Conservation (phyloP, 2,797 vertebrate genomes). For the Xiphorhynchus erythropygius region DNA sequence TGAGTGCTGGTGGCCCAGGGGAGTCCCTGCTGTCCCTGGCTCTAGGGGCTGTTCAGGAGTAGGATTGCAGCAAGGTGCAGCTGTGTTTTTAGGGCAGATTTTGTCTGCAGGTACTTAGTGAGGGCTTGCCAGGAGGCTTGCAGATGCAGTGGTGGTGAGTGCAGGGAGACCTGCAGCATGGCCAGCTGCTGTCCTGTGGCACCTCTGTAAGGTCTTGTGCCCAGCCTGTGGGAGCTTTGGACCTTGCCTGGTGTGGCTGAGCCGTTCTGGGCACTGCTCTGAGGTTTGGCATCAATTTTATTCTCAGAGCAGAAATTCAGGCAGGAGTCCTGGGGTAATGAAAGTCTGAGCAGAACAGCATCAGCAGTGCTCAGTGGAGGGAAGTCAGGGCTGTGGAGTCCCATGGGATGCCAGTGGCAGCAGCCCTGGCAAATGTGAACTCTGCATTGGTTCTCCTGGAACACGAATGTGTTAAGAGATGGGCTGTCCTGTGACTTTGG, state of each 20-base stretch:
- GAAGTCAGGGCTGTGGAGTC: not conserved
- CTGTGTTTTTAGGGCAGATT: not conserved
- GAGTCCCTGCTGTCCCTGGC: rapidly evolving
- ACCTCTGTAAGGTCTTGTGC: not conserved
- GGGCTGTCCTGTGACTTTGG: not conserved
- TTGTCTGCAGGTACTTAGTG: not conserved
- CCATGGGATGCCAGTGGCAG: not conserved
- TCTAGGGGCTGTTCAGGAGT: not conserved
- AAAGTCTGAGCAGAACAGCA: not conserved
- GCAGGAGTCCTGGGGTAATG: not conserved
- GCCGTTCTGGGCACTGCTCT: not conserved
- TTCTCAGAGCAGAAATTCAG: not conserved
- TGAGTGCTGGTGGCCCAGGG: not conserved
- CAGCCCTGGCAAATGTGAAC: not conserved
- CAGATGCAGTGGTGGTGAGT: not conserved
- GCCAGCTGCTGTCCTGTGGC: rapidly evolving
- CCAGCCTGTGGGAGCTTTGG: rapidly evolving
- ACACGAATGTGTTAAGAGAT: not conserved
- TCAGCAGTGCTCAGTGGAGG: rapidly evolving
- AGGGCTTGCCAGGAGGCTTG: not conserved
- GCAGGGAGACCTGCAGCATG: not conserved
- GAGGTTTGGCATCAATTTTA: not conserved
- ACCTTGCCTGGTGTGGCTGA: not conserved
- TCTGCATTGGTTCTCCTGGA: not conserved
- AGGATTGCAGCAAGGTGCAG: not conserved